Percentiles rank a stretch among this genome's conserved stretches.
Conservation (phyloP, 2,113 vertebrate genomes). For the Antennarius striatus region DNA sequence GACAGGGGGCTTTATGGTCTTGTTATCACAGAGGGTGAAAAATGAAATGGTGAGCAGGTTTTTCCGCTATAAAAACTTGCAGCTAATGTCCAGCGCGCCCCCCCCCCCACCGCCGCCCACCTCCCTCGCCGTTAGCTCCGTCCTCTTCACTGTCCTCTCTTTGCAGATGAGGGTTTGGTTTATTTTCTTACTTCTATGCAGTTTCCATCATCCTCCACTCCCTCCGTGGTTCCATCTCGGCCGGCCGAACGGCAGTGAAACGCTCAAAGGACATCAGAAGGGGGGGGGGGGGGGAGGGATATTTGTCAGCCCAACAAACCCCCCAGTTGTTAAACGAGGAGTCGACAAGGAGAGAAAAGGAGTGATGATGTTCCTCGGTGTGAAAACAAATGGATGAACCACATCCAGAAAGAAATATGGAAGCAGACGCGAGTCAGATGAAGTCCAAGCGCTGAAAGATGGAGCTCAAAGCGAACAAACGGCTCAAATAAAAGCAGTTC, state of each 20-base stretch:
- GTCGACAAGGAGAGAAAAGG: conserved; percentile 36
- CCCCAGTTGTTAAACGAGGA: conserved; percentile 46
- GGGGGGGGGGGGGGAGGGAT: conserved; percentile 53
- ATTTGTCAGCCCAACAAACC: conserved; percentile 65
- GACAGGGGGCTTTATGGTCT: conserved; percentile 43
- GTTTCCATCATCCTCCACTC: conserved; percentile 75
- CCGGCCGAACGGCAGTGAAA: conserved; percentile 78
- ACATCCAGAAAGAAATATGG: no score
- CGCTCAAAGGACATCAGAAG: conserved; percentile 71
- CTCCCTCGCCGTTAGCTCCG: no score
- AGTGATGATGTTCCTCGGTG: no score
- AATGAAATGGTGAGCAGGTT: conserved; percentile 54
- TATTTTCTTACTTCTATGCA: conserved; percentile 70
- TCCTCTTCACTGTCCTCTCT: no score
- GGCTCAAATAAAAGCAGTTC: no score
- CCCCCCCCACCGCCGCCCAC: conserved; percentile 2
- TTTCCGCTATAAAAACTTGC: conserved; percentile 51
- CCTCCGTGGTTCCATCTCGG: conserved; percentile 72
- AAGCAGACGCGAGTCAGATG: no score
- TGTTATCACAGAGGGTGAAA: conserved; percentile 57
- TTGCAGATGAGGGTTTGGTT: conserved; percentile 66
- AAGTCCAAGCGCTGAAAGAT: no score
- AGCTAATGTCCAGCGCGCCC: conserved; percentile 37
- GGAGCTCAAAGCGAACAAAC: no score
- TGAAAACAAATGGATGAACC: no score